Base-by-base conservation (phyloP, 37 sponge, comb jelly and placozoan genomes). In the Spongilla lacustris region DNA sequence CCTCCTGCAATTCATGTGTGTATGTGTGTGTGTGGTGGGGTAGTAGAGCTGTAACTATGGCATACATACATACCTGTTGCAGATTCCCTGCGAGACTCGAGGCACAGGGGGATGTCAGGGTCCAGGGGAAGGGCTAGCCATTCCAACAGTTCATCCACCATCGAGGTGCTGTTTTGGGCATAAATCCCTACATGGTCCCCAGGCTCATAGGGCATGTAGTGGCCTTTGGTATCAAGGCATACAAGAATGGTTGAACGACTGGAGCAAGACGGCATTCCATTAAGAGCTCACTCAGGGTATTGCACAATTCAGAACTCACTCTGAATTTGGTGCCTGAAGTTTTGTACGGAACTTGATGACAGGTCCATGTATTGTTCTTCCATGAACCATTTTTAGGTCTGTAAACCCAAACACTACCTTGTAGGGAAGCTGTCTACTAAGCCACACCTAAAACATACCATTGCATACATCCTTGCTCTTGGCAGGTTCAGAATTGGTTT, bases 161-260 rank as follows among this genome's bases (percentile, higher is more conserved):
- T 33, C 46, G 71, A 66, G 25, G 89, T n/a, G 24, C 67, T 79
- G 86, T 96, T 96, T 74, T 91, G 84, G 35, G 96, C 91, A 73
- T 86, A 96, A 21, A 96, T 78, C 5, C 91, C 88, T 26, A 96
- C 34, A 78, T 96, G 96, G 75, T 96, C 96, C 4, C 96, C 96
- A 74, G 96, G 94, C 32, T 83, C 80, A 70, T 87, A 90, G 23
- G 71, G 24, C 22, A 90, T 31, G 24, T 31, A 32, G 12, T 34
- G 38, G 26, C 66, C 79, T 12, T 71, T 71, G 11, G 36, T 58
- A 27, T 84, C 83, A 68, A 96, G 29, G 13, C 67, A 69, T 25
- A 90, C 80, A 26, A 90, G 81, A 28, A 96, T 90, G 28, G 96
- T 96, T 11, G 91, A 92, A 30, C 96, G 96, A n/a, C 96, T n/a